Conservation (phyloP, 2,113 vertebrate genomes). For the Pelvicachromis taeniatus region DNA sequence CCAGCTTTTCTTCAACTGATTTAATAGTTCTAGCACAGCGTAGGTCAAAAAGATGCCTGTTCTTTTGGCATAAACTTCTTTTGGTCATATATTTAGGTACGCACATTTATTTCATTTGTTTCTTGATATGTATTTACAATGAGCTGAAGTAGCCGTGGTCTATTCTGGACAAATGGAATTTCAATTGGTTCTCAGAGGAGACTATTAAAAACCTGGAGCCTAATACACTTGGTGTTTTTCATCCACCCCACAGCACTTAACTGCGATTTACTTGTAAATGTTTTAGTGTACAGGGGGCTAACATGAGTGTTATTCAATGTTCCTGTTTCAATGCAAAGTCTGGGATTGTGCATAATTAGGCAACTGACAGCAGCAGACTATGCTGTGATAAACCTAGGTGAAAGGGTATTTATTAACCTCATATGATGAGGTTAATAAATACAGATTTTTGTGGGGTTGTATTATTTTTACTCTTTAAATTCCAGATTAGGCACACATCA, state of each 20-base stretch:
- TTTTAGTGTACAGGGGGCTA: constrained; percentile 41
- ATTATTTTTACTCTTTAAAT: constrained; percentile 21
- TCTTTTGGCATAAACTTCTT: not conserved
- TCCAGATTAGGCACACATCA: constrained; percentile 26
- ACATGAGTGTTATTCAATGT: constrained; percentile 13
- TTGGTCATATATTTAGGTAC: not conserved
- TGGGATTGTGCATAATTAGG: constrained; percentile 33
- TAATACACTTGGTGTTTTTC: not conserved
- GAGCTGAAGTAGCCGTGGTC: not conserved
- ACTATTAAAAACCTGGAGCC: constrained; percentile 17
- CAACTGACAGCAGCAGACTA: not conserved
- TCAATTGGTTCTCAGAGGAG: constrained; percentile 27
- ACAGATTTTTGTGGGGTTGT: not conserved
- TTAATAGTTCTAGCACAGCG: not conserved
- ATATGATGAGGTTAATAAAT: no score
- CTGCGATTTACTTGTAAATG: constrained; percentile 34
- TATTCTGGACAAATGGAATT: constrained; percentile 24
- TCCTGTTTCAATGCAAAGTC: not conserved
- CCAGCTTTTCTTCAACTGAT: not conserved
- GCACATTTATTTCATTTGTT: not conserved
- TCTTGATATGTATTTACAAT: constrained; percentile 16
- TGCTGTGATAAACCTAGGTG: not conserved
- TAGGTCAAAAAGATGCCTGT: constrained; percentile 14
- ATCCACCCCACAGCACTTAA: constrained; percentile 9
- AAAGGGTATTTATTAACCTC: constrained; percentile 17